These are phyloP conservation scores for Lepidurus arcticus DNA, from an alignment of 1,140 invertebrate species.

Conservation along the genomic window DNA sequence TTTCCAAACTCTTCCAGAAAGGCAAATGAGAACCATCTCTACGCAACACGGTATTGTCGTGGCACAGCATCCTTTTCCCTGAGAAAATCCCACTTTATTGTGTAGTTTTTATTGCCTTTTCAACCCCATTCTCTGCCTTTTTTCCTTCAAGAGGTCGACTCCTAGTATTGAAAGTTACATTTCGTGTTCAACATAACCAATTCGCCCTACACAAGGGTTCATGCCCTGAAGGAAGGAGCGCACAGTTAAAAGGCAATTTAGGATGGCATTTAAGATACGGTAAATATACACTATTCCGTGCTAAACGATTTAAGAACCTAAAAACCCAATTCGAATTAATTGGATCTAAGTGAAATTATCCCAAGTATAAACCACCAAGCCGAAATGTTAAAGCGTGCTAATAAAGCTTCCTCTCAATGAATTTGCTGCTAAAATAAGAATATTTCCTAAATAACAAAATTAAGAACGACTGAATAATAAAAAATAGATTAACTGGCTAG, in stretches of 20 bases:
- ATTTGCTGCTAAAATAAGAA: not conserved
- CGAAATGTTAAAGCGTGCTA: no score
- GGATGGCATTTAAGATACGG: no score
- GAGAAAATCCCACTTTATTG: not conserved
- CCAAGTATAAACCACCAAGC: no score
- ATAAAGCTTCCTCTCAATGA: not conserved
- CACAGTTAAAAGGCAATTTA: not conserved
- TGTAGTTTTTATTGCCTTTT: not conserved
- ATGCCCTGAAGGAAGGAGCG: not conserved
- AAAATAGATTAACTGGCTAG: not conserved
- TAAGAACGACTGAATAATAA: not conserved
- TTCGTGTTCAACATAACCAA: not conserved
- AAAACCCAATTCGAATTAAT: no score
- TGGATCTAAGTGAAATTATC: no score
- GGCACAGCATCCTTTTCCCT: not conserved
- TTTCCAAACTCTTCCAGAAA: not conserved
- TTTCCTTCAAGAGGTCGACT: conserved; percentile 4
- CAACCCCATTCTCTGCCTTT: not conserved
- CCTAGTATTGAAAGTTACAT: not conserved
- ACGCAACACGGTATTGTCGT: no score
- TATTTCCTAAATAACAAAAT: not conserved
- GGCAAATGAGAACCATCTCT: not conserved
- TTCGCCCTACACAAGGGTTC: conserved; percentile 2
- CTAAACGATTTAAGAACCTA: no score
- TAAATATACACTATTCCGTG: no score